Evolutionary conservation across 1,140 invertebrate genomes (phyloP).

Genomic region (Megalopta genalis): DNA sequence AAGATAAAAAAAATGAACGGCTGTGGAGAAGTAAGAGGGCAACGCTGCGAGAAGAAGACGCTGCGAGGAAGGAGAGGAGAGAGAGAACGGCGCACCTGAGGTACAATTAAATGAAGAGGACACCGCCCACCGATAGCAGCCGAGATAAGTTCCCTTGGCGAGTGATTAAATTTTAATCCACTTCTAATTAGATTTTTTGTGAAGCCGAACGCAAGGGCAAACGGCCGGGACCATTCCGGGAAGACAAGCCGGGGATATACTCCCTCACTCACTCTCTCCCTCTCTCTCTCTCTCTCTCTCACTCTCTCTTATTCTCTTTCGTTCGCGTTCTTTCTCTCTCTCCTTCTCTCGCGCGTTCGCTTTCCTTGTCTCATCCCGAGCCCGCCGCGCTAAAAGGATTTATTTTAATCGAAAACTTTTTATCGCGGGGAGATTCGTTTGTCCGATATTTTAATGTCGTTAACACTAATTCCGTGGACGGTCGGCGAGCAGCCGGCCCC

Average conservation of each 20-base stretch:
- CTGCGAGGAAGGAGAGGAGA: conserved; percentile 9
- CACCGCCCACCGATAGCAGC: conserved; percentile 67
- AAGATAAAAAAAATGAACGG: conserved; percentile 21
- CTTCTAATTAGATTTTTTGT: conserved; percentile 76
- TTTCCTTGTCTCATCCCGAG: background rate
- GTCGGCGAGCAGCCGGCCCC: background rate
- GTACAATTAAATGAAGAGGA: conserved; percentile 72
- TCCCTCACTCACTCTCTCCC: too few species aligned
- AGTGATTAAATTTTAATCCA: conserved; percentile 77
- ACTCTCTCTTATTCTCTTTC: too few species aligned
- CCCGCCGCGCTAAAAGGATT: conserved; percentile 66
- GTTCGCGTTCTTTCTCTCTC: too few species aligned
- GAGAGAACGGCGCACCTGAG: conserved; percentile 33
- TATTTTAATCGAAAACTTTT: conserved; percentile 75
- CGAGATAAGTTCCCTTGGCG: conserved; percentile 71
- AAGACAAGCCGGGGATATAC: conserved; percentile 25
- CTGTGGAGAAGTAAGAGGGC: background rate
- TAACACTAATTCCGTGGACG: conserved; percentile 47
- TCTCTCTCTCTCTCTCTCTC: too few species aligned
- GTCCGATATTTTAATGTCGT: conserved; percentile 72
- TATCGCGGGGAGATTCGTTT: conserved; percentile 69
- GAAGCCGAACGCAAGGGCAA: conserved; percentile 57
- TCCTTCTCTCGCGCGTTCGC: too few species aligned
- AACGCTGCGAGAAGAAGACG: conserved; percentile 33
- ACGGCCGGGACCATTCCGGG: conserved; percentile 28